Conservation (phyloP, 2,113 vertebrate species). For the Tychaedon coryphoeus region DNA sequence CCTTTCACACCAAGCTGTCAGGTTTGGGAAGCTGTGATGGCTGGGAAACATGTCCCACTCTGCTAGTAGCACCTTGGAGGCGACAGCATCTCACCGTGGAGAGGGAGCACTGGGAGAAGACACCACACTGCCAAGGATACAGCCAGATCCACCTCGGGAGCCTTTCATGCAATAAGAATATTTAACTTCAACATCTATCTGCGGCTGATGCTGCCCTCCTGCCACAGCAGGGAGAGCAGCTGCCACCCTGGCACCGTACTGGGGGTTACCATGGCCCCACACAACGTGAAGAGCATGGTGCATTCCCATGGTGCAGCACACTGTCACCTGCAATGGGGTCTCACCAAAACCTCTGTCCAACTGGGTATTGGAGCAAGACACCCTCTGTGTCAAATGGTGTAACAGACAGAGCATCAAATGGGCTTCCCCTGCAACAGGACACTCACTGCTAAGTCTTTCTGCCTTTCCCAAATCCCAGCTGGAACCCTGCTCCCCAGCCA, state of each 20-base stretch:
- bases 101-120: neutral
- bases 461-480: neutral
- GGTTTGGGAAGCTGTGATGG: neutral
- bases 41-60: rapidly evolving
- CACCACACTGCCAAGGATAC: neutral
- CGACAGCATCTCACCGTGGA: rapidly evolving
- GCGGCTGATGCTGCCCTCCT: neutral
- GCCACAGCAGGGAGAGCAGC: neutral
- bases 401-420: neutral
- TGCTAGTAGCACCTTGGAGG: neutral
- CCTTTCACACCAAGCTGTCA: neutral
- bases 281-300: rapidly evolving
- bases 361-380: neutral
- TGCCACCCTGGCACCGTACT: neutral
- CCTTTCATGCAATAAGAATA: neutral
- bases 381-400: neutral
- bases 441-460: neutral
- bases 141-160: neutral
- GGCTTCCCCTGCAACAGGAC: neutral
- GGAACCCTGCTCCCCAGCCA: neutral
- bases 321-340: rapidly evolving
- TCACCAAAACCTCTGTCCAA: neutral
- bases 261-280: rapidly evolving
- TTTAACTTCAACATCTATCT: neutral
- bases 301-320: rapidly evolving